These are phyloP conservation scores for Platygyra sinensis DNA, from an alignment of 64 coral and sea anemone species.

Conservation along the genomic window DNA sequence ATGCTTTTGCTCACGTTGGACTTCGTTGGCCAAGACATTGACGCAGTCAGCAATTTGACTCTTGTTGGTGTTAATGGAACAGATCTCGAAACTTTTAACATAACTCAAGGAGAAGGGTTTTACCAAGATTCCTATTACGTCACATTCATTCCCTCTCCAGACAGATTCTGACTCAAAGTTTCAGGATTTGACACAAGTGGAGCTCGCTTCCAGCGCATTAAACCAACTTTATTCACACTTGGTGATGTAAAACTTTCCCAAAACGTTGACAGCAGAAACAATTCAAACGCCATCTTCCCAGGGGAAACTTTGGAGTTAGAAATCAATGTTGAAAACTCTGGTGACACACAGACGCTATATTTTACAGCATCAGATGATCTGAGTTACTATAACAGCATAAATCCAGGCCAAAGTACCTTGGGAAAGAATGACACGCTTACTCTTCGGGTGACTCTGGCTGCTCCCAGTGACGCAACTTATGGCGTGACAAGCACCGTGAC, in stretches of 20 bases:
- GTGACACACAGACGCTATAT: conserved; percentile 21
- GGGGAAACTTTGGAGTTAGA: conserved; percentile 15
- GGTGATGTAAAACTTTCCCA: conserved; percentile 49
- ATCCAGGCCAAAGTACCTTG: neutral
- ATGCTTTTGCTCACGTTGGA: conserved; percentile 39
- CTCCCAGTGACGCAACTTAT: conserved; percentile 25
- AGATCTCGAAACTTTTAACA: conserved; percentile 49
- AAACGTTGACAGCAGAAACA: neutral
- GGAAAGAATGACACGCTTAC: conserved; percentile 15
- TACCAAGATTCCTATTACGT: conserved; percentile 41
- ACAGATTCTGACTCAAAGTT: conserved; percentile 53
- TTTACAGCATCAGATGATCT: conserved; percentile 58
- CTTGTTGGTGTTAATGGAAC: conserved; percentile 29
- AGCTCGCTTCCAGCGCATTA: conserved; percentile 34
- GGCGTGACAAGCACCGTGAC: conserved; percentile 59
- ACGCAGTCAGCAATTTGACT: conserved; percentile 32
- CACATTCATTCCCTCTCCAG: conserved; percentile 33
- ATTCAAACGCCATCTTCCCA: conserved; percentile 18
- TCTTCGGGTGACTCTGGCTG: neutral
- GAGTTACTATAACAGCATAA: conserved; percentile 16
- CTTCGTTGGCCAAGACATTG: conserved; percentile 25
- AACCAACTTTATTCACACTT: conserved; percentile 54
- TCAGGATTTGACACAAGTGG: conserved; percentile 40
- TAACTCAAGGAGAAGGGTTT: conserved; percentile 39
- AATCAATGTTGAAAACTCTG: conserved; percentile 43